These are phyloP conservation scores for Lasius fuliginosus DNA, from an alignment of 2,888 invertebrate species.

Conservation along the genomic window DNA sequence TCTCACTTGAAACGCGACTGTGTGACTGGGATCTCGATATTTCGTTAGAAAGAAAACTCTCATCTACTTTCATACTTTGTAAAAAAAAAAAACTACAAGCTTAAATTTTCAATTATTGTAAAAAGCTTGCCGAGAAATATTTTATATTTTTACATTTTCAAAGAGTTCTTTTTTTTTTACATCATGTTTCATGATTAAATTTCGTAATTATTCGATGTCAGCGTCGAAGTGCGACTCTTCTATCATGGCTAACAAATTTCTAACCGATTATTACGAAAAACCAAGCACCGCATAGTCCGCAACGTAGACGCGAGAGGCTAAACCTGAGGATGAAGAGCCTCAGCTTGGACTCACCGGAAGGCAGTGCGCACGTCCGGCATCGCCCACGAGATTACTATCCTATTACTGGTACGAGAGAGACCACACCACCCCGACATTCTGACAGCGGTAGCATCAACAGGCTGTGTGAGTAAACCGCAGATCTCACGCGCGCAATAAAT, in stretches of 20 bases:
- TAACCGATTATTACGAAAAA: slow-evolving; percentile 79
- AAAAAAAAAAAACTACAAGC: no score
- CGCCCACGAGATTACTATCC: slow-evolving; percentile 88
- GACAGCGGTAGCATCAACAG: slow-evolving; percentile 85
- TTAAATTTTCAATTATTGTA: not conserved
- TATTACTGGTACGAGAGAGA: slow-evolving; percentile 81
- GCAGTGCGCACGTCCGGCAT: slow-evolving; percentile 93
- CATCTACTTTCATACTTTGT: not conserved
- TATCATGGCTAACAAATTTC: slow-evolving; percentile 72
- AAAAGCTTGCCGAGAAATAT: not conserved
- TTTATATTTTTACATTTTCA: not conserved
- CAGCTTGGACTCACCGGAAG: slow-evolving; percentile 98
- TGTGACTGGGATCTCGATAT: not conserved
- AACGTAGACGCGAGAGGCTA: slow-evolving; percentile 94
- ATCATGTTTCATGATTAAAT: not conserved
- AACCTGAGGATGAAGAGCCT: slow-evolving; percentile 99
- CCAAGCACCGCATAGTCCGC: slow-evolving; percentile 97
- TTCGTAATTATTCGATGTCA: slow-evolving; percentile 52
- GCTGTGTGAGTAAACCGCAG: slow-evolving; percentile 80
- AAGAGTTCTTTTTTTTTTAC: not conserved
- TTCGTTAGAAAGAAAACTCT: not conserved
- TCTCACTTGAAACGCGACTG: not conserved
- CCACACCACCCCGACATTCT: slow-evolving; percentile 84
- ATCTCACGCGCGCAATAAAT: not conserved
- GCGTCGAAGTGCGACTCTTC: slow-evolving; percentile 60